phyloP scores from a whole-genome alignment of 2,113 vertebrate species.

The Apistogramma diplotaenia region DNA sequence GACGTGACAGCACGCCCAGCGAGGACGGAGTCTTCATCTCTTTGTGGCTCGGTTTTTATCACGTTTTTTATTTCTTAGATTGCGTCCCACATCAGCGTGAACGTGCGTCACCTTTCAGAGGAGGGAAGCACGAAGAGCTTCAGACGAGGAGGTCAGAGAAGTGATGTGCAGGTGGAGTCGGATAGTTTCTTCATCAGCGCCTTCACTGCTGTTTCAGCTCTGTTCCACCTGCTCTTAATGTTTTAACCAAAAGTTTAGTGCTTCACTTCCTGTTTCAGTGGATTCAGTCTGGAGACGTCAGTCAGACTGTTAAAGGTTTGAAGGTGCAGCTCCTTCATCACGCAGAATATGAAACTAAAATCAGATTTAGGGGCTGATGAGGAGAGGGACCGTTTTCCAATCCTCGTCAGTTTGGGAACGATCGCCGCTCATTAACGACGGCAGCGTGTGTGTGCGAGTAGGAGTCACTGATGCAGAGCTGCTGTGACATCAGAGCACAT shows the following conservation, averaged over 20 bases:
- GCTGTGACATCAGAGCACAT: too few species aligned
- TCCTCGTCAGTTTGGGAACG: neutral
- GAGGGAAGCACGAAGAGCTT: too few species aligned
- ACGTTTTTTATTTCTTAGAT: neutral
- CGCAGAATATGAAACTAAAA: neutral
- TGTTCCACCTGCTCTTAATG: too few species aligned
- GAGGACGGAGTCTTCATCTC: neutral
- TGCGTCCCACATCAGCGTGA: neutral
- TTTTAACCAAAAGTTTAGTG: neutral
- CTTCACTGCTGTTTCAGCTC: too few species aligned
- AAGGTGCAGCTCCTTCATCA: neutral
- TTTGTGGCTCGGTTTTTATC: neutral
- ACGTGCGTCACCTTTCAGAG: too few species aligned
- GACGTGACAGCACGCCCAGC: neutral
- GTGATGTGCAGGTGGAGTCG: too few species aligned
- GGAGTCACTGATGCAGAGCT: too few species aligned
- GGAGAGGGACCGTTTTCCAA: neutral
- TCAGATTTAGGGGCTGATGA: too few species aligned
- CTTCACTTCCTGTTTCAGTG: neutral
- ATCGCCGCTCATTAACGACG: neutral
- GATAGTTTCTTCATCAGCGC: too few species aligned
- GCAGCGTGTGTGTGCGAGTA: too few species aligned
- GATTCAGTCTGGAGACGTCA: neutral
- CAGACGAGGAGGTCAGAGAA: too few species aligned
- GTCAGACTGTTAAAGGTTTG: neutral